phyloP scores from a whole-genome alignment of 2,113 vertebrate genomes.

The Neodon shergylaensis region DNA sequence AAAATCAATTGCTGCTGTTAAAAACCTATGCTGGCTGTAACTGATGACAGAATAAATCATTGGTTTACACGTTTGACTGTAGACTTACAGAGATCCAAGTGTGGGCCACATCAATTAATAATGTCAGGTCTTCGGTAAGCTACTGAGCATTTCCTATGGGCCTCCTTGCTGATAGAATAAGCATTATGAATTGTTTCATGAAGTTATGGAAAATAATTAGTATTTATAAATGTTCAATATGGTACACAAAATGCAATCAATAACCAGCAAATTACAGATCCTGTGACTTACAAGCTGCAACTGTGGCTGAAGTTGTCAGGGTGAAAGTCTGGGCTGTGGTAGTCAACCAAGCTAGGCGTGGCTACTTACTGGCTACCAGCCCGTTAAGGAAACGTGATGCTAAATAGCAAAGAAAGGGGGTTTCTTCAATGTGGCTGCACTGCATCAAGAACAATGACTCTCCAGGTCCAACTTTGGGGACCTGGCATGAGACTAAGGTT shows the following conservation, averaged over 20 bases:
- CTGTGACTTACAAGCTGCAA: neutral
- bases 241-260: neutral
- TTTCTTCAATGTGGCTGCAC: neutral
- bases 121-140: slow-evolving; percentile 8
- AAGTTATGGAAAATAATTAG: slow-evolving; percentile 14
- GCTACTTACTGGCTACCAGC: neutral
- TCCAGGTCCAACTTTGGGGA: neutral
- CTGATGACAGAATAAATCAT: slow-evolving; percentile 41
- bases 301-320: neutral
- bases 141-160: neutral
- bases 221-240: neutral
- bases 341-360: neutral
- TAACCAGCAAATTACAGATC: neutral
- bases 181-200: slow-evolving; percentile 7
- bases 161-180: slow-evolving; percentile 9
- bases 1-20: slow-evolving; percentile 2
- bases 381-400: too few species aligned
- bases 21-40: neutral
- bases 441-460: neutral
- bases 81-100: neutral
- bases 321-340: neutral
- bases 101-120: slow-evolving; percentile 41
- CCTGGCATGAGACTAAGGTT: neutral
- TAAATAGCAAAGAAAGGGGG: neutral
- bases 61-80: neutral